Conservation (phyloP, 2,113 vertebrate species). For the Chionodraco myersi region DNA sequence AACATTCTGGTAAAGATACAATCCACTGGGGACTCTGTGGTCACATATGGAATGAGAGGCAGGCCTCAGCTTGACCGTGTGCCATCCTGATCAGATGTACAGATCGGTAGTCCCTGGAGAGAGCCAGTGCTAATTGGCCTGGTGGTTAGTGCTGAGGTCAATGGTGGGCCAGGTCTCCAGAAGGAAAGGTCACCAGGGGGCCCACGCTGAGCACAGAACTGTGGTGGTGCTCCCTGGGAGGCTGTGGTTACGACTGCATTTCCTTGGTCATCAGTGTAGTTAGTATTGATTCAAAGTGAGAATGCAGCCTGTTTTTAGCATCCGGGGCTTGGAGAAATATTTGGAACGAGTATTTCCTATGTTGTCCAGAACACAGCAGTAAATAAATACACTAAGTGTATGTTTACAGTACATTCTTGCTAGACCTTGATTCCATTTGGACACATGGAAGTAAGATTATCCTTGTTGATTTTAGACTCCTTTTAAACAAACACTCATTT, state of each 20-base stretch:
- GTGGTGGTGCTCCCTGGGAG: slow-evolving; percentile 39
- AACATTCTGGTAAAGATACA: slow-evolving; percentile 8
- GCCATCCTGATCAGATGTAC: slow-evolving; percentile 52
- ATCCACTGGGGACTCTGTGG: slow-evolving; percentile 16
- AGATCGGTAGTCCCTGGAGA: slow-evolving; percentile 49
- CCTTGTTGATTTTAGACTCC: slow-evolving; percentile 2
- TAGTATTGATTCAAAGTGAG: slow-evolving; percentile 55
- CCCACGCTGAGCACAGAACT: slow-evolving; percentile 27
- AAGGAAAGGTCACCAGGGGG: slow-evolving; percentile 44
- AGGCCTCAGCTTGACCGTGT: slow-evolving; percentile 31
- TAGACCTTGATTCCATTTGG: slow-evolving; percentile 9
- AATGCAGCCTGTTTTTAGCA: slow-evolving; percentile 9
- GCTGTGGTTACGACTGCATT: slow-evolving; percentile 28
- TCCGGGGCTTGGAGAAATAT: not conserved
- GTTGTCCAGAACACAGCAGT: not conserved
- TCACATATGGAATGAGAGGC: slow-evolving; percentile 21
- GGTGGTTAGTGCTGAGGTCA: slow-evolving; percentile 69
- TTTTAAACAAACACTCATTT: not conserved
- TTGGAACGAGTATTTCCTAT: not conserved
- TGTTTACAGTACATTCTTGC: not conserved
- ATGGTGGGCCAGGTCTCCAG: slow-evolving; percentile 46
- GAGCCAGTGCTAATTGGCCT: slow-evolving; percentile 67
- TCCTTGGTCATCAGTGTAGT: slow-evolving; percentile 45
- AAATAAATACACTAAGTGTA: not conserved
- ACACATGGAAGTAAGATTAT: slow-evolving; percentile 14